These are phyloP conservation scores for Paratilapia polleni DNA, from an alignment of 2,113 vertebrate species.

Conservation along the genomic window DNA sequence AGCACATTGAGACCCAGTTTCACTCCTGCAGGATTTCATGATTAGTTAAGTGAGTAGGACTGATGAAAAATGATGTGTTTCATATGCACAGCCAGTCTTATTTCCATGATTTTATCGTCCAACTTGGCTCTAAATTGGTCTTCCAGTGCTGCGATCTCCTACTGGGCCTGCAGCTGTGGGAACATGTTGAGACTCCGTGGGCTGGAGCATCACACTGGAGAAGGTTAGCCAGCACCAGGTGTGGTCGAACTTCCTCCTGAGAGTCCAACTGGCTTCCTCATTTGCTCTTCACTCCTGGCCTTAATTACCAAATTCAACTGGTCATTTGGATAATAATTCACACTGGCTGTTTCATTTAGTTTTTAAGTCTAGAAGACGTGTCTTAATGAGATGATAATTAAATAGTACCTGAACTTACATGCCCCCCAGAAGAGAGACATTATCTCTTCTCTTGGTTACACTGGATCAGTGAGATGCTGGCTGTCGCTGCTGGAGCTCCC, in stretches of 20 bases:
- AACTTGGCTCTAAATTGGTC: constrained; percentile 69
- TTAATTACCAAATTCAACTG: constrained; percentile 73
- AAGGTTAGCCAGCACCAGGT: constrained; percentile 68
- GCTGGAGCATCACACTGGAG: constrained; percentile 37
- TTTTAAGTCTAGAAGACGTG: constrained; percentile 45
- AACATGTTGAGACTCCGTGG: constrained; percentile 47
- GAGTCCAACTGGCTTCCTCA: constrained; percentile 40
- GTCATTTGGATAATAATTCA: constrained; percentile 74
- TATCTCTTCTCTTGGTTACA: constrained; percentile 47
- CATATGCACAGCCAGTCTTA: constrained; percentile 57
- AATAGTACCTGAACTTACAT: constrained; percentile 66
- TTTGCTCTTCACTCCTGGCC: constrained; percentile 34
- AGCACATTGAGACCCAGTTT: constrained; percentile 62
- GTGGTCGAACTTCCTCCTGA: constrained; percentile 50
- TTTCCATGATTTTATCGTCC: constrained; percentile 56
- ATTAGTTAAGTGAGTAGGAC: constrained; percentile 63
- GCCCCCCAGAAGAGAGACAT: constrained; percentile 50
- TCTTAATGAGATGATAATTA: constrained; percentile 76
- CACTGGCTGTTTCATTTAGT: constrained; percentile 49
- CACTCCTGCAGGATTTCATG: constrained; percentile 58
- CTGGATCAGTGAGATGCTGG: constrained; percentile 33
- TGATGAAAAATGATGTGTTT: constrained; percentile 63
- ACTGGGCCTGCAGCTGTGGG: constrained; percentile 62
- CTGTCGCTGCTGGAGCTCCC: constrained; percentile 21
- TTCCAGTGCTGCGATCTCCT: constrained; percentile 53